Percentiles rank a stretch among this genome's conserved stretches.
These are phyloP conservation scores for Tipula lateralis DNA, from an alignment of 2,888 invertebrate genomes.

Conservation along the genomic window DNA sequence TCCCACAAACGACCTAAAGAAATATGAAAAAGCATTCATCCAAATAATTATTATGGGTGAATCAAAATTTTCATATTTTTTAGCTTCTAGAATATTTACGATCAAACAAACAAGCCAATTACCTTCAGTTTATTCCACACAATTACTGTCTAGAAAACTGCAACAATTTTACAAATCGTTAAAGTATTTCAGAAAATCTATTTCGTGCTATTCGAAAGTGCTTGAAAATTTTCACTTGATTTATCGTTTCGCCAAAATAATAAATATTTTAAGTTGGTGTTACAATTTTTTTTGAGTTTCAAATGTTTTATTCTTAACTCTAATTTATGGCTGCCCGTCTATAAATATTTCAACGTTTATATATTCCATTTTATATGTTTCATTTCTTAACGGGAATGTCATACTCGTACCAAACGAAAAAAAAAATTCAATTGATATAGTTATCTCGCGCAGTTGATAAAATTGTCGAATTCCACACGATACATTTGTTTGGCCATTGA, in stretches of 20 bases:
- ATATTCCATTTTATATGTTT: not conserved
- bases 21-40: too few relatives aligned
- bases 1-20: too few relatives aligned
- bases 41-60: too few relatives aligned
- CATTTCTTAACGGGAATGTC: not conserved
- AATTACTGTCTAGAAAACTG: not conserved
- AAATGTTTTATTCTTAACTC: not conserved
- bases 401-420: not conserved
- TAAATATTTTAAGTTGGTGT: not conserved
- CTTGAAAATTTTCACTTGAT: not conserved
- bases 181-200: not conserved
- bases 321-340: not conserved
- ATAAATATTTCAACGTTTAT: not conserved
- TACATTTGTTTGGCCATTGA: too few relatives aligned
- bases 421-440: not conserved
- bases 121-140: not conserved
- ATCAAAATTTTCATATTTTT: too few relatives aligned
- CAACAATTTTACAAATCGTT: not conserved
- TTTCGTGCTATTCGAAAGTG: not conserved
- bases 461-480: not conserved
- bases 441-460: not conserved
- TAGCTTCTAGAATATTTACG: too few relatives aligned
- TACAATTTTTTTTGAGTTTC: not conserved
- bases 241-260: not conserved
- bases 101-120: not conserved